A percentile compares a stretch with the other conserved stretches of the same genome.
These are phyloP conservation scores for Drosophila fulvimacula DNA, from an alignment of 2,888 invertebrate species.

Conservation along the genomic window DNA sequence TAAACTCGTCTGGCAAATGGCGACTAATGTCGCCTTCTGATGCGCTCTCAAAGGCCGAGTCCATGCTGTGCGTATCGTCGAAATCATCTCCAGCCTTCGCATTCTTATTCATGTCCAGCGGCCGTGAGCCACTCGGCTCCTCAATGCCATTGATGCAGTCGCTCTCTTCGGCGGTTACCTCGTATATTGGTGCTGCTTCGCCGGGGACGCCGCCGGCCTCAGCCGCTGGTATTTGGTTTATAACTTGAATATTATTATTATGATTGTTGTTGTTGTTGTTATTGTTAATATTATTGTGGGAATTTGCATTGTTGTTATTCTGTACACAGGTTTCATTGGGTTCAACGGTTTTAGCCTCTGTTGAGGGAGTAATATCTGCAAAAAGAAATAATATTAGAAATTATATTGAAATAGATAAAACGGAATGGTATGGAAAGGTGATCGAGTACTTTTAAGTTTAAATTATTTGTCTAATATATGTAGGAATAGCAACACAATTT, in stretches of 20 bases:
- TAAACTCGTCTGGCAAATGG: conserved; percentile 82
- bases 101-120: conserved; percentile 82
- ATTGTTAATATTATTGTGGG: conserved; percentile 58
- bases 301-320: conserved; percentile 63
- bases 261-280: conserved; percentile 58
- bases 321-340: conserved; percentile 76
- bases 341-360: conserved; percentile 76
- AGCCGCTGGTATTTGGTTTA: conserved; percentile 38
- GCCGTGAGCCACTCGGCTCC: conserved; percentile 59
- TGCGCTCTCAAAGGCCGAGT: conserved; percentile 84
- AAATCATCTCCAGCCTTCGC: conserved; percentile 79
- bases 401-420: background rate
- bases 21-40: conserved; percentile 84
- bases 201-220: conserved; percentile 26
- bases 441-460: background rate
- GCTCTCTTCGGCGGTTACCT: conserved; percentile 80
- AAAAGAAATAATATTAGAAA: background rate
- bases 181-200: conserved; percentile 62
- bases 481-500: background rate
- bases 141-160: conserved; percentile 68
- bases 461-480: background rate
- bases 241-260: conserved; percentile 54
- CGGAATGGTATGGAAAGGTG: no score
- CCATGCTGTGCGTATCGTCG: conserved; percentile 83
- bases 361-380: conserved; percentile 76